A percentile compares a stretch with the other conserved stretches of the same genome.
These are phyloP conservation scores for Chaunax sp. DNA, from an alignment of 2,797 vertebrate species.

Conservation along the genomic window DNA sequence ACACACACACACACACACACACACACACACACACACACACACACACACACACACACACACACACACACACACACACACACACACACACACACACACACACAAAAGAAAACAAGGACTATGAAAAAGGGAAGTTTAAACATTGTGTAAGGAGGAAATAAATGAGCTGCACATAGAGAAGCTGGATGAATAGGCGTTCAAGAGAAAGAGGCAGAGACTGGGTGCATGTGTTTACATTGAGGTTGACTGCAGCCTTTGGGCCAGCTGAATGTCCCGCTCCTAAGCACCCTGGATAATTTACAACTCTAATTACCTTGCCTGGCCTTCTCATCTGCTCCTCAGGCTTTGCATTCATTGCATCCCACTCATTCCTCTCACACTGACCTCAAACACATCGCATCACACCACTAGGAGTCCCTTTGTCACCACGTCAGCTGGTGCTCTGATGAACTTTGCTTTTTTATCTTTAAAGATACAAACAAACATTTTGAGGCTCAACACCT, in stretches of 20 bases:
- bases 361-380: slow-evolving; percentile 45
- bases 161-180: not conserved
- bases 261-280: slow-evolving; percentile 19
- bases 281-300: slow-evolving; percentile 52
- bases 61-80: slow-evolving; percentile 6
- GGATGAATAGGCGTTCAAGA: not conserved
- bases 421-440: not conserved
- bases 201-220: not conserved
- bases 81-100: slow-evolving; percentile 2
- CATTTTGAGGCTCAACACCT: not conserved
- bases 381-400: slow-evolving; percentile 18
- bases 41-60: slow-evolving; percentile 12
- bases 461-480: not conserved
- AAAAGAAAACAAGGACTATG: not conserved
- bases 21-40: not conserved
- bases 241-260: slow-evolving; percentile 19
- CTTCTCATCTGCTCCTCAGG: slow-evolving; percentile 44
- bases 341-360: slow-evolving; percentile 56
- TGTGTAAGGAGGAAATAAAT: not conserved
- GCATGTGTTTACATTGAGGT: not conserved
- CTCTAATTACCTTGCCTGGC: slow-evolving; percentile 45
- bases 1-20: slow-evolving; percentile 4
- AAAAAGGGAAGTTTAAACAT: slow-evolving; percentile 6
- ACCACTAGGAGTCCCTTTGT: slow-evolving; percentile 6
- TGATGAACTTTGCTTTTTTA: not conserved